These are phyloP conservation scores for Electrona antarctica DNA, from an alignment of 2,113 vertebrate species.

Conservation along the genomic window DNA sequence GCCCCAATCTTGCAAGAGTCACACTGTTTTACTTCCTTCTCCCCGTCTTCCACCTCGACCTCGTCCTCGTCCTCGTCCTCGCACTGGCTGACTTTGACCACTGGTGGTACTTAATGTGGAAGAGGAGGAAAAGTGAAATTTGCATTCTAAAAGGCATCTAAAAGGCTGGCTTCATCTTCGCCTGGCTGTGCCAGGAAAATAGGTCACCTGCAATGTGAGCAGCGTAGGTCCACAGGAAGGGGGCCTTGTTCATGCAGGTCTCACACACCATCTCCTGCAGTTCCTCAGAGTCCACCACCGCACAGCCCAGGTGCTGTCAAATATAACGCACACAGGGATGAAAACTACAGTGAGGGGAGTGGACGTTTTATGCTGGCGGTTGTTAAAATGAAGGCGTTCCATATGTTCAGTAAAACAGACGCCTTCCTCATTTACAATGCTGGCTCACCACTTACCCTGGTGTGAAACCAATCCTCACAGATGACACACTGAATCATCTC, in stretches of 20 bases:
- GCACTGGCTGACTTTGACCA: slow-evolving; percentile 70
- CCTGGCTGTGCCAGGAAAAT: too few species aligned
- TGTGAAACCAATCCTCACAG: slow-evolving; percentile 98
- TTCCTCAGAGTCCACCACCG: slow-evolving; percentile 84
- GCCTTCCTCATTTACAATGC: not conserved
- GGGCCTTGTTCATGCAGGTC: slow-evolving; percentile 88
- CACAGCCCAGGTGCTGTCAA: slow-evolving; percentile 86
- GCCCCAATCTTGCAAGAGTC: slow-evolving; percentile 16
- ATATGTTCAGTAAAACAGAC: not conserved
- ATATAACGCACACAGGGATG: not conserved
- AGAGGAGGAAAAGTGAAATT: not conserved
- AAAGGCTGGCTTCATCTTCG: not conserved
- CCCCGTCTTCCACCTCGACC: slow-evolving; percentile 55
- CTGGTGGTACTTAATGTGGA: slow-evolving; percentile 69
- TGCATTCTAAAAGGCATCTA: not conserved
- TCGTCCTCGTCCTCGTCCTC: slow-evolving; percentile 73
- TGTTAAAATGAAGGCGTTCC: not conserved
- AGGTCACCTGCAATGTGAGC: slow-evolving; percentile 82
- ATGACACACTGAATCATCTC: slow-evolving; percentile 97
- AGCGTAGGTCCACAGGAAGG: slow-evolving; percentile 91
- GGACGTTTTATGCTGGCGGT: not conserved
- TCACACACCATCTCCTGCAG: slow-evolving; percentile 95
- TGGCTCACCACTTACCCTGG: slow-evolving; percentile 80
- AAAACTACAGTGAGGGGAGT: not conserved
- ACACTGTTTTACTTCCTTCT: slow-evolving; percentile 23